These are phyloP conservation scores for Oceanites oceanicus DNA, from an alignment of 2,113 vertebrate genomes.

Conservation along the genomic window DNA sequence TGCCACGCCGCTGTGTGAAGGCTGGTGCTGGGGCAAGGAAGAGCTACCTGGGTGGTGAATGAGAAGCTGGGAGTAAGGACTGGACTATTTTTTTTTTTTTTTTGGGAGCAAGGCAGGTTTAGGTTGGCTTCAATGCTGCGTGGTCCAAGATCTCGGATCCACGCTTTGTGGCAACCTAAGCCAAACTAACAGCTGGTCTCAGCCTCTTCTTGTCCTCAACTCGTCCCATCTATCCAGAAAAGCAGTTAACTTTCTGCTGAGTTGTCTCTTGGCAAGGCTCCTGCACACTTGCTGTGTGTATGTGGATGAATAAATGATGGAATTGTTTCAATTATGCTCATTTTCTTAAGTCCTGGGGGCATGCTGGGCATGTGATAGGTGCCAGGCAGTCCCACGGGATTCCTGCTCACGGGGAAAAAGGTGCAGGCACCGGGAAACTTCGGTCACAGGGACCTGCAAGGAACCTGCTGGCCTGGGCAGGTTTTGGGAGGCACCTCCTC, in stretches of 20 bases:
- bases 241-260: neutral
- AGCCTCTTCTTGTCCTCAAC: neutral
- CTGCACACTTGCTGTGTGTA: neutral
- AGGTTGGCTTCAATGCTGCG: neutral
- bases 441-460: neutral
- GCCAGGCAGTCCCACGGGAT: neutral
- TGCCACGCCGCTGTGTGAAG: neutral
- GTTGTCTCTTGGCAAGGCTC: neutral
- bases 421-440: neutral
- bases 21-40: neutral
- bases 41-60: neutral
- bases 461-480: neutral
- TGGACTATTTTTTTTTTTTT: accelerated
- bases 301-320: neutral
- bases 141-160: too few relatives aligned
- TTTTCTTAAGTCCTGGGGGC: neutral
- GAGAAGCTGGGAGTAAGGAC: neutral
- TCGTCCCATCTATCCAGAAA: neutral
- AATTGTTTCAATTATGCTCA: neutral
- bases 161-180: neutral
- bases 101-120: neutral
- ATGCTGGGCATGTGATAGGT: neutral
- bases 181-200: neutral
- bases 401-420: neutral
- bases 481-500: neutral